Percentiles rank a stretch among this genome's conserved stretches.
These are phyloP conservation scores for Agriopis leucophaearia DNA, from an alignment of 2,888 invertebrate genomes.

Conservation along the genomic window DNA sequence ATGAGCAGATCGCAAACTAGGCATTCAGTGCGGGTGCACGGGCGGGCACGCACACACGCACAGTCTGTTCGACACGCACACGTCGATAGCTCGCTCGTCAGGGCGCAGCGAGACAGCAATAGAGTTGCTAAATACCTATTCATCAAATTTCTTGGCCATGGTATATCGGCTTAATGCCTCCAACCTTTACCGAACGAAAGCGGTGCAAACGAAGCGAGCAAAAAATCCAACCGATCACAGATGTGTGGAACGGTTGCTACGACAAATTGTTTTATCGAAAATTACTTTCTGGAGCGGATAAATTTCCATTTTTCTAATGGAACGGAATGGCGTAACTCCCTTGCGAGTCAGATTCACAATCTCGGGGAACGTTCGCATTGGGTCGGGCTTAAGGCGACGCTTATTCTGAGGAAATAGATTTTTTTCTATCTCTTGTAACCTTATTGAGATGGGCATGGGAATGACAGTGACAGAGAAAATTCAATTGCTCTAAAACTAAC, in stretches of 20 bases:
- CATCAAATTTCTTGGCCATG: no score
- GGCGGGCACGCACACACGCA: no score
- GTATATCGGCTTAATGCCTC: conserved; percentile 1
- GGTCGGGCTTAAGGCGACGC: not conserved
- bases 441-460: no score
- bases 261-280: conserved; percentile 86
- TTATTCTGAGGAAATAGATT: not conserved
- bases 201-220: conserved; percentile 49
- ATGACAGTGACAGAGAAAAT: no score
- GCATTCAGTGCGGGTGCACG: no score
- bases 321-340: conserved; percentile 57
- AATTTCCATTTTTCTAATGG: conserved; percentile 82
- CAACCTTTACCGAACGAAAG: conserved; percentile 37
- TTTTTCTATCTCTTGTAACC: no score
- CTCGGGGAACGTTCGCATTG: conserved; percentile 20
- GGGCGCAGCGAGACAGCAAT: no score
- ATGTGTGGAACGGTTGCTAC: conserved; percentile 75
- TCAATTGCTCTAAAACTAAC: no score
- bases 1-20: no score
- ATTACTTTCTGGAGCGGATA: conserved; percentile 79
- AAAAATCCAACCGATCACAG: conserved; percentile 73
- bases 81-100: no score
- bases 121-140: no score
- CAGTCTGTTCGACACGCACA: no score
- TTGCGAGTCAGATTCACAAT: conserved; percentile 29